phyloP scores from a whole-genome alignment of 2,888 invertebrate species.

The Dastarcus helophoroides region DNA sequence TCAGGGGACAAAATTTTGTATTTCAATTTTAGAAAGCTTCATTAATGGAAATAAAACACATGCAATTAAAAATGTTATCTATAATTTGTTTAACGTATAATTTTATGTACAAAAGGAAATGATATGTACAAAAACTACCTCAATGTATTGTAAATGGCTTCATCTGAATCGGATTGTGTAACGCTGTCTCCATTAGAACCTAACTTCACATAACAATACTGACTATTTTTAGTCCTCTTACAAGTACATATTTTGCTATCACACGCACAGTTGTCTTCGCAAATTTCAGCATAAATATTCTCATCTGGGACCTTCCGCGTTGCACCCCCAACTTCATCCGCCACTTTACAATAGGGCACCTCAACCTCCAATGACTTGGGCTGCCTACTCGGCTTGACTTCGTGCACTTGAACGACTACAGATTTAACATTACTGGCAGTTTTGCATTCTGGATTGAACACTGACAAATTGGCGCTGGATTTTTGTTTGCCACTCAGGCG shows the following conservation, averaged over 20 bases:
- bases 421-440: slow-evolving; percentile 18
- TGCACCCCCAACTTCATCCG: slow-evolving; percentile 44
- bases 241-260: slow-evolving; percentile 25
- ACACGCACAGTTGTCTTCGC: slow-evolving; percentile 26
- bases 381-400: slow-evolving; percentile 44
- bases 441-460: slow-evolving; percentile 6
- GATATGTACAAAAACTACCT: slow-evolving; percentile 19
- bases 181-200: slow-evolving; percentile 35
- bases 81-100: no score
- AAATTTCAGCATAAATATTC: slow-evolving; percentile 62
- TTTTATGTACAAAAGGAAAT: no score
- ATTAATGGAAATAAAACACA: no score
- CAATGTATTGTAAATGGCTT: slow-evolving; percentile 35
- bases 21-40: no score
- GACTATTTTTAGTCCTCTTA: slow-evolving; percentile 24
- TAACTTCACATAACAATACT: slow-evolving; percentile 32
- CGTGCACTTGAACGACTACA: slow-evolving; percentile 38
- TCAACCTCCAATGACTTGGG: slow-evolving; percentile 54
- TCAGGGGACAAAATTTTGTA: no score
- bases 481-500: slow-evolving; percentile 7
- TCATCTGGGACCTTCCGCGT: slow-evolving; percentile 33
- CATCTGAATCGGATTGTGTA: slow-evolving; percentile 34
- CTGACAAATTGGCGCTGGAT: slow-evolving; percentile 6
- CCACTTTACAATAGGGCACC: slow-evolving; percentile 58
- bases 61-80: no score